These are phyloP conservation scores for Carollia perspicillata DNA, from an alignment of 2,113 vertebrate species.

Conservation along the genomic window DNA sequence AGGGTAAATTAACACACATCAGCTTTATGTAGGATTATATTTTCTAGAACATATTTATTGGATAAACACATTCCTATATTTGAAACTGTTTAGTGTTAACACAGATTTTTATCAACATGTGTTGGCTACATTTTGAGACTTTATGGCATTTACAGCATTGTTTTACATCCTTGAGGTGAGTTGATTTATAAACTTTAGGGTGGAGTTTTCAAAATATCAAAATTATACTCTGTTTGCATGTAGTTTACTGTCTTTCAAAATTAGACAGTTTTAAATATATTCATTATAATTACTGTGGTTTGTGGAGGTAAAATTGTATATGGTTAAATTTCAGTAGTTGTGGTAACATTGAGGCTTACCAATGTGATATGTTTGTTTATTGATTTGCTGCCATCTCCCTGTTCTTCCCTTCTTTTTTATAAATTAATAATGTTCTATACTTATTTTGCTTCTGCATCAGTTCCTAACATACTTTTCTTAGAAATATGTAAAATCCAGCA, in stretches of 20 bases:
- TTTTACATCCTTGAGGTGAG: constrained; percentile 4
- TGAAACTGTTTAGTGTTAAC: background rate
- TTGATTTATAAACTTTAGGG: background rate
- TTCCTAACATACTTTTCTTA: constrained; percentile 23
- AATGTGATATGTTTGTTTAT: constrained; percentile 4
- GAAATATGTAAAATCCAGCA: background rate
- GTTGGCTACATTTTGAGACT: background rate
- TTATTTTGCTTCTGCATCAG: background rate
- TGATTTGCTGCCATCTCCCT: background rate
- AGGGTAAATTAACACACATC: background rate
- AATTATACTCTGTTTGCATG: background rate
- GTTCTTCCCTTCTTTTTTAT: constrained; percentile 3
- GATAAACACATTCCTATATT: background rate
- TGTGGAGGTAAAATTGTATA: background rate
- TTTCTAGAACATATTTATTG: background rate
- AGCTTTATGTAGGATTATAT: background rate
- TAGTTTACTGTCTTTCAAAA: background rate
- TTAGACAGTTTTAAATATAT: background rate
- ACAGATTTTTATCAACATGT: background rate
- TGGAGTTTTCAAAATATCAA: background rate
- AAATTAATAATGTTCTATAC: constrained; percentile 25
- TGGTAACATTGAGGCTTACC: background rate
- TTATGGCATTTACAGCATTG: background rate
- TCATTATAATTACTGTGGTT: background rate
- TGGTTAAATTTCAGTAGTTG: background rate